A percentile compares a stretch with the other conserved stretches of the same genome.
Evolutionary conservation across 35 echinoderm and acorn worm species (phyloP).

Genomic region (Patiria miniata): DNA sequence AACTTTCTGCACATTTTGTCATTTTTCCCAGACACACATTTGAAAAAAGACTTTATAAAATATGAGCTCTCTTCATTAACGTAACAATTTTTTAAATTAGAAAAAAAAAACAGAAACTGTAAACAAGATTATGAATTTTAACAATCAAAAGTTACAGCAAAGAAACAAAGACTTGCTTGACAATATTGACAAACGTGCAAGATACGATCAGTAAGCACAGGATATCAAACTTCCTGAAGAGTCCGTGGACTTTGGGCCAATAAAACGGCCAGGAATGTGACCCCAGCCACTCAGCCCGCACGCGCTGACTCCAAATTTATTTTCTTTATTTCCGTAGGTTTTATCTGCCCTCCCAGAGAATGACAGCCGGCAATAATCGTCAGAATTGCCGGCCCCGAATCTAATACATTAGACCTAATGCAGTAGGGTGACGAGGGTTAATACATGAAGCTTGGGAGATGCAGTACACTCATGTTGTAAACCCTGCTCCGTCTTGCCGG

Average conservation of each 20-base stretch:
- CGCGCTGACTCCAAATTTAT: constrained; percentile 18
- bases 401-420: constrained; percentile 22
- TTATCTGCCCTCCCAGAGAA: neutral
- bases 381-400: constrained; percentile 11
- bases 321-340: neutral
- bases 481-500: neutral
- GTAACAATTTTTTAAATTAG: no score
- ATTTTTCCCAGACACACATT: no score
- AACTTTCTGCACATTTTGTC: no score
- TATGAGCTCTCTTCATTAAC: no score
- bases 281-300: neutral
- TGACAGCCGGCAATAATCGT: constrained; percentile 26
- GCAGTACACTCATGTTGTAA: neutral
- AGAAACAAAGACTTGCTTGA: no score
- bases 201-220: no score
- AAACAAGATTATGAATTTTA: no score
- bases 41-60: no score
- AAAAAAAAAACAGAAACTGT: no score
- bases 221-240: no score
- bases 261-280: constrained; percentile 3
- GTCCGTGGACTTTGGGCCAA: constrained; percentile 5
- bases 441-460: neutral
- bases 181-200: no score
- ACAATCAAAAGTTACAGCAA: no score
- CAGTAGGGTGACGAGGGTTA: neutral